phyloP scores from a whole-genome alignment of 2,113 vertebrate genomes.

The Crotalus viridis region DNA sequence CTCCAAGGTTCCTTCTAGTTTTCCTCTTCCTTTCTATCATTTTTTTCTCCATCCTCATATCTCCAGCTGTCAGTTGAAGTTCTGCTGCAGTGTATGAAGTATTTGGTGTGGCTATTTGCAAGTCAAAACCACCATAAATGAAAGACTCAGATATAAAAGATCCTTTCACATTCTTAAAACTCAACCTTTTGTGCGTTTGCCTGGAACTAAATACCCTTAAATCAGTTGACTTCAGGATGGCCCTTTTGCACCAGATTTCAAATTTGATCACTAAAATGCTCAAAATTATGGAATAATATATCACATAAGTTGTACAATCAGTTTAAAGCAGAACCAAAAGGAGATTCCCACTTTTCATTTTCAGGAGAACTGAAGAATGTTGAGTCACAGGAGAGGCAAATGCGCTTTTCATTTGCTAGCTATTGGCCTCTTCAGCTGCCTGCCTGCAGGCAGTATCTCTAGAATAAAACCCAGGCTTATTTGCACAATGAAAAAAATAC shows the following conservation, averaged over 20 bases:
- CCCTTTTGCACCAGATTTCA: neutral
- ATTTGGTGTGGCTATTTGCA: neutral
- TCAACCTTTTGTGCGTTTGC: neutral
- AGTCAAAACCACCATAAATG: neutral
- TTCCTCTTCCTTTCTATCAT: neutral
- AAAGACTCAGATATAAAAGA: neutral
- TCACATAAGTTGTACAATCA: neutral
- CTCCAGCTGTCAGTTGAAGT: neutral
- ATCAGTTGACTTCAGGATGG: neutral
- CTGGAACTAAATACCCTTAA: neutral
- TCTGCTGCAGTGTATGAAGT: neutral
- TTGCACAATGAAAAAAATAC: constrained; percentile 9
- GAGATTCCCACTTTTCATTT: constrained; percentile 37
- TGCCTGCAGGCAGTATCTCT: constrained; percentile 5
- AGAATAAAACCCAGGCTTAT: constrained; percentile 23
- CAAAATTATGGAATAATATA: neutral
- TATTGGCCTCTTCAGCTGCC: constrained; percentile 19
- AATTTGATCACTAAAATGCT: neutral
- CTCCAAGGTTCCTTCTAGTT: neutral
- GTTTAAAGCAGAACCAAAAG: constrained; percentile 7
- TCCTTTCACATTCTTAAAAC: neutral
- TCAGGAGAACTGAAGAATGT: neutral
- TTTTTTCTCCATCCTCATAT: neutral
- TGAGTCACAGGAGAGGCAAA: neutral
- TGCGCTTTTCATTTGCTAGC: constrained; percentile 15